These are phyloP conservation scores for Camponotus vicinus DNA, from an alignment of 1,140 invertebrate species.

Conservation along the genomic window DNA sequence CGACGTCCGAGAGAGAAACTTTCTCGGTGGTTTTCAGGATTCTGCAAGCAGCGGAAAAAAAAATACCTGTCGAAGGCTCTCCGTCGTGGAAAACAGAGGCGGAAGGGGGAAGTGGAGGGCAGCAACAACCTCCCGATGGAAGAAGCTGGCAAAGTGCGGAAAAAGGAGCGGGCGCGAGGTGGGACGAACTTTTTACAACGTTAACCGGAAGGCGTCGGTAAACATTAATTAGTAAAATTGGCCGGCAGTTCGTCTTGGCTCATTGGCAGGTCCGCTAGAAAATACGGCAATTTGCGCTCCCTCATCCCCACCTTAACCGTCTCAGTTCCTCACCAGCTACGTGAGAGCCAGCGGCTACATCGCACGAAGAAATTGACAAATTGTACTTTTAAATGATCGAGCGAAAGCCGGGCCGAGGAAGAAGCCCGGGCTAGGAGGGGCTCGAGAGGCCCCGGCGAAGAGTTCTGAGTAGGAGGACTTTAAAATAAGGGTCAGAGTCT, in stretches of 20 bases:
- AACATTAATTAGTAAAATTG: slow-evolving; percentile 76
- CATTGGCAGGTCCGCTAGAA: slow-evolving; percentile 70
- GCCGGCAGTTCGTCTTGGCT: slow-evolving; percentile 67
- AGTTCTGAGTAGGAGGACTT: slow-evolving; percentile 63
- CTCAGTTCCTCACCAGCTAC: slow-evolving; percentile 32
- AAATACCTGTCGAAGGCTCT: slow-evolving; percentile 7
- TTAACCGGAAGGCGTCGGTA: slow-evolving; percentile 12
- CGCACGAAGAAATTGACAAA: slow-evolving; percentile 75
- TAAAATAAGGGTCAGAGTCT: slow-evolving; percentile 73
- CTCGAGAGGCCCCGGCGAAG: slow-evolving; percentile 41
- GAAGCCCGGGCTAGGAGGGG: slow-evolving; percentile 49
- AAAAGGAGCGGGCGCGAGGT: slow-evolving; percentile 15
- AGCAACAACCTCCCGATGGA: background rate
- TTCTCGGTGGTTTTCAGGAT: slow-evolving; percentile 53
- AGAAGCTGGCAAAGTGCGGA: slow-evolving; percentile 13
- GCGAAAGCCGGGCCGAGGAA: slow-evolving; percentile 37
- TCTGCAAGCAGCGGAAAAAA: slow-evolving; percentile 27
- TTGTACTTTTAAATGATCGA: slow-evolving; percentile 77
- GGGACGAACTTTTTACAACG: slow-evolving; percentile 19
- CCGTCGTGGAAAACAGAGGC: background rate
- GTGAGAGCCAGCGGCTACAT: slow-evolving; percentile 52
- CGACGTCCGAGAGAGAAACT: slow-evolving; percentile 41
- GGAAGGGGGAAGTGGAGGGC: background rate
- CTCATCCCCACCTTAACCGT: background rate
- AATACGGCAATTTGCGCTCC: slow-evolving; percentile 67